Percentiles rank a stretch among this genome's conserved stretches.
Evolutionary conservation across 1,140 invertebrate species (phyloP).

Genomic region (Brachionus plicatilis): DNA sequence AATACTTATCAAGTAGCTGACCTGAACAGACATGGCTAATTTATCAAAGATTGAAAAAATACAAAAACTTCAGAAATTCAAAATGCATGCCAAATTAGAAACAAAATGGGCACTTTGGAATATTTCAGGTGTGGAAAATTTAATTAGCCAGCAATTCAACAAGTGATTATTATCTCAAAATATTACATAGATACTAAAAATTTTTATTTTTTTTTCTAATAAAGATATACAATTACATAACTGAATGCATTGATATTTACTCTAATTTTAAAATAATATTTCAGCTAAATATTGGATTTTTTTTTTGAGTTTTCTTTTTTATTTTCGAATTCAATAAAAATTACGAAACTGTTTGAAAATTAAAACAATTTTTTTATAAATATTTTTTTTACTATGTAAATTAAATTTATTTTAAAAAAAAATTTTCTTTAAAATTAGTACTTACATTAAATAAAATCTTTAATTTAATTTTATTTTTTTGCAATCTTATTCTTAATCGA

Average conservation of each 20-base stretch:
- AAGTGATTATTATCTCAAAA: constrained; percentile 3
- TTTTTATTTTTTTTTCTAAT: not conserved
- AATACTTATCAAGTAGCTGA: not conserved
- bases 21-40: not conserved
- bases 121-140: constrained; percentile 11
- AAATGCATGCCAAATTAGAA: not conserved
- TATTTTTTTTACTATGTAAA: not conserved
- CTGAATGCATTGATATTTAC: constrained; percentile 23
- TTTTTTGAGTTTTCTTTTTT: not conserved
- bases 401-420: no score
- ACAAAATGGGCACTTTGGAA: not conserved
- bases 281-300: not conserved
- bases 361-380: not conserved
- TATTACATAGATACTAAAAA: not conserved
- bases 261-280: not conserved
- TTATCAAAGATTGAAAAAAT: not conserved
- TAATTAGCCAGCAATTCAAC: constrained; percentile 13
- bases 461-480: no score
- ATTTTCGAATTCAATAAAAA: not conserved
- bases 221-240: constrained; percentile 31
- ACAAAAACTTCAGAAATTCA: not conserved
- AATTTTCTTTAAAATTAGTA: no score
- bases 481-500: no score
- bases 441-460: no score
- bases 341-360: not conserved